Percentiles rank a stretch among this genome's conserved stretches.
Evolutionary conservation across 92 coral and sea anemone species (phyloP).

Genomic region (Paragorgia papillata): DNA sequence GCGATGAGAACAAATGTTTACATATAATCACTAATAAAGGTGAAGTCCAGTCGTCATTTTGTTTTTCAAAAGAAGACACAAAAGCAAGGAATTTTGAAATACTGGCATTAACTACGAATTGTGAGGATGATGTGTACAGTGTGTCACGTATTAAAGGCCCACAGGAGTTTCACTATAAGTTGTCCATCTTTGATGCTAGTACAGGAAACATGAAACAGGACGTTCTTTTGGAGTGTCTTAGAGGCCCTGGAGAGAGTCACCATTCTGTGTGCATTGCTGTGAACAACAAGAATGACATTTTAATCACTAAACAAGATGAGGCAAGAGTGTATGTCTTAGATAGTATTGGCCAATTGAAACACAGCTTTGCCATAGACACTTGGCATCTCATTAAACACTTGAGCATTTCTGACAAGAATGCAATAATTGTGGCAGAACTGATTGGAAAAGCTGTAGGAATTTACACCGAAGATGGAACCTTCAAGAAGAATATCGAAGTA

Average conservation of each 20-base stretch:
- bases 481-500: neutral
- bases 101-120: neutral
- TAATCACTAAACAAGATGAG: conserved; percentile 15
- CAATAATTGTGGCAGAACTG: neutral
- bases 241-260: conserved; percentile 7
- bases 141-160: neutral
- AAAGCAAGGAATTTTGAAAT: conserved; percentile 2
- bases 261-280: neutral
- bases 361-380: neutral
- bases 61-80: neutral
- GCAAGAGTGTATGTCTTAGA: conserved; percentile 1
- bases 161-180: neutral
- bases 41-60: neutral
- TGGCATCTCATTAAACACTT: conserved; percentile 20
- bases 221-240: neutral
- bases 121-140: neutral
- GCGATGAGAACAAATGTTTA: neutral
- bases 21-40: neutral
- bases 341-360: neutral
- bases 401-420: conserved; percentile 5
- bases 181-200: conserved; percentile 4
- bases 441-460: conserved; percentile 1
- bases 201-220: neutral
- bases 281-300: neutral
- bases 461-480: neutral